Evolutionary conservation across 64 coral and sea anemone genomes (phyloP).

Genomic region (Platygyra sinensis): DNA sequence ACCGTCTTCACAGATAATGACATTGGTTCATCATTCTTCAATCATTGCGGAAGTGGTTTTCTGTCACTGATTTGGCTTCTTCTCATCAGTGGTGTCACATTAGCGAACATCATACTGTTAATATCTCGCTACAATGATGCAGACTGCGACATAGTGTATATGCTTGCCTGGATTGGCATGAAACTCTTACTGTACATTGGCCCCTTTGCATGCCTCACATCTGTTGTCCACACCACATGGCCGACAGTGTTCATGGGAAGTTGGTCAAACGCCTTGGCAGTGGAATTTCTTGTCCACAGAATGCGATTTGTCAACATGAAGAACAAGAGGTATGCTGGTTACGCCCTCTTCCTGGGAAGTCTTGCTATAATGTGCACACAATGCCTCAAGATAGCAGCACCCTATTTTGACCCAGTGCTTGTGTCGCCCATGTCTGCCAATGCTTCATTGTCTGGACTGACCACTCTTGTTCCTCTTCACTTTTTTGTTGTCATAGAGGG

Average conservation of each 20-base stretch:
- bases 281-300: constrained; percentile 77
- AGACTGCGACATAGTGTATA: constrained; percentile 69
- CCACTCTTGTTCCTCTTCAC: constrained; percentile 39
- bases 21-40: constrained; percentile 81
- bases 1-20: constrained; percentile 73
- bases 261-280: constrained; percentile 78
- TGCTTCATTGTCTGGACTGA: constrained; percentile 1
- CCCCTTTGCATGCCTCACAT: constrained; percentile 77
- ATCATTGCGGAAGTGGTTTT: constrained; percentile 85
- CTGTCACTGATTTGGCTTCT: constrained; percentile 82
- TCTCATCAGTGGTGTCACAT: constrained; percentile 62
- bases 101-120: constrained; percentile 46
- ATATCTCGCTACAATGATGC: constrained; percentile 24
- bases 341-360: constrained; percentile 42
- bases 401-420: constrained; percentile 71
- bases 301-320: constrained; percentile 84
- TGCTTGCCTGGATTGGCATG: constrained; percentile 78
- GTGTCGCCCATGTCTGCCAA: constrained; percentile 48
- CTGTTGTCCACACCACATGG: constrained; percentile 56
- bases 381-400: constrained; percentile 54
- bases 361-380: constrained; percentile 46
- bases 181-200: constrained; percentile 74
- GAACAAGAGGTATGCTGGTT: constrained; percentile 72
- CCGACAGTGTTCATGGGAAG: constrained; percentile 69
- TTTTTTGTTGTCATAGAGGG: constrained; percentile 70